Percentiles rank a stretch among this genome's conserved stretches.
phyloP scores from a whole-genome alignment of 2,888 invertebrate species.

The Aporophyla lueneburgensis region DNA sequence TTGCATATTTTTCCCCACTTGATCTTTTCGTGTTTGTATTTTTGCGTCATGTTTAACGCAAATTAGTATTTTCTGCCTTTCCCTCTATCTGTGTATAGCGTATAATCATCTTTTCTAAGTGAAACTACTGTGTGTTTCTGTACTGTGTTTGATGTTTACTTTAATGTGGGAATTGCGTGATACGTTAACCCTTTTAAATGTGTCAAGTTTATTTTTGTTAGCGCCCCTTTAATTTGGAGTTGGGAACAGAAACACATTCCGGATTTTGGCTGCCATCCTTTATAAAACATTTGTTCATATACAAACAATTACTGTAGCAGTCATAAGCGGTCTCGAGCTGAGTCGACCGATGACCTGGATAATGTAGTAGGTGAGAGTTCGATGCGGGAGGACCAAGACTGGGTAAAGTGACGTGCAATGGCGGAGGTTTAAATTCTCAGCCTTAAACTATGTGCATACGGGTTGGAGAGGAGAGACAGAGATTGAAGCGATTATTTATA shows the following conservation, averaged over 20 bases:
- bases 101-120: not conserved
- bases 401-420: too few relatives aligned
- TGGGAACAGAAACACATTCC: slow-evolving; percentile 19
- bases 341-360: not conserved
- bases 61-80: too few relatives aligned
- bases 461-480: too few relatives aligned
- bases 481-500: not conserved
- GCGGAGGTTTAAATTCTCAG: too few relatives aligned
- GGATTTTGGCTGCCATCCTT: not conserved
- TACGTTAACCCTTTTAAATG: slow-evolving; percentile 45
- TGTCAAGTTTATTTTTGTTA: slow-evolving; percentile 43
- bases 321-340: too few relatives aligned
- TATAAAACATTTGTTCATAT: not conserved
- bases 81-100: too few relatives aligned
- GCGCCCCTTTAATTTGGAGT: slow-evolving; percentile 24
- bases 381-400: too few relatives aligned
- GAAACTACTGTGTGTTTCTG: not conserved
- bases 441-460: too few relatives aligned
- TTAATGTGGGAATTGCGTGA: slow-evolving; percentile 57
- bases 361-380: not conserved
- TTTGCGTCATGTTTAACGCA: too few relatives aligned
- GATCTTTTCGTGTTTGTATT: too few relatives aligned
- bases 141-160: slow-evolving; percentile 34
- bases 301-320: not conserved
- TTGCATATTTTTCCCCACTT: too few relatives aligned